Evolutionary conservation across 2,888 invertebrate genomes (phyloP).

Genomic region (Tetheella fluctuosa): DNA sequence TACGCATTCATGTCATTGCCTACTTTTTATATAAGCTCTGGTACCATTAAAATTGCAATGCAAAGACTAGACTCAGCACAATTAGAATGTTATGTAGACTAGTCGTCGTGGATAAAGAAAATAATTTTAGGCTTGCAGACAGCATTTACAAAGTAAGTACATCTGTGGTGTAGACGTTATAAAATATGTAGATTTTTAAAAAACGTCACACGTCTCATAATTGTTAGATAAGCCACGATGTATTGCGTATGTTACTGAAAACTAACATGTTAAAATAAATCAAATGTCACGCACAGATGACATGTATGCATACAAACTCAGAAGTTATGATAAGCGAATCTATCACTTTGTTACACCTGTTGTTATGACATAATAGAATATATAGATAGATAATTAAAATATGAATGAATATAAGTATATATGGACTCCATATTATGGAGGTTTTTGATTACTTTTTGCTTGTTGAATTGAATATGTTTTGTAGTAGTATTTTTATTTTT

Average conservation of each 20-base stretch:
- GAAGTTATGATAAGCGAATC: not conserved
- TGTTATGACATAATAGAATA: not conserved
- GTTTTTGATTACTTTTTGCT: not conserved
- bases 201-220: conserved; percentile 8
- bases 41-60: not conserved
- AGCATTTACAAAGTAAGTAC: not conserved
- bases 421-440: not conserved
- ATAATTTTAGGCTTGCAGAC: conserved; percentile 2
- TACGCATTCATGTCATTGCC: not conserved
- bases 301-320: conserved; percentile 13
- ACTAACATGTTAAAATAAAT: conserved; percentile 9
- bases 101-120: conserved; percentile 8
- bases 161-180: not conserved
- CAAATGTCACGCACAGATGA: conserved; percentile 14
- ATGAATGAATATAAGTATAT: no score
- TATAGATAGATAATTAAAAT: not conserved
- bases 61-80: not conserved
- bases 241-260: conserved; percentile 3
- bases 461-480: not conserved
- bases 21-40: not conserved
- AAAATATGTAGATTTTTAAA: no score
- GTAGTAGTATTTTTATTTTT: no score
- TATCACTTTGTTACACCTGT: not conserved
- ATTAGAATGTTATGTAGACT: not conserved
- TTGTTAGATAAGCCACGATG: conserved; percentile 10